Percentiles rank a stretch among this genome's conserved stretches.
Evolutionary conservation across 2,113 vertebrate species (phyloP).

Genomic region (Galbula dea): DNA sequence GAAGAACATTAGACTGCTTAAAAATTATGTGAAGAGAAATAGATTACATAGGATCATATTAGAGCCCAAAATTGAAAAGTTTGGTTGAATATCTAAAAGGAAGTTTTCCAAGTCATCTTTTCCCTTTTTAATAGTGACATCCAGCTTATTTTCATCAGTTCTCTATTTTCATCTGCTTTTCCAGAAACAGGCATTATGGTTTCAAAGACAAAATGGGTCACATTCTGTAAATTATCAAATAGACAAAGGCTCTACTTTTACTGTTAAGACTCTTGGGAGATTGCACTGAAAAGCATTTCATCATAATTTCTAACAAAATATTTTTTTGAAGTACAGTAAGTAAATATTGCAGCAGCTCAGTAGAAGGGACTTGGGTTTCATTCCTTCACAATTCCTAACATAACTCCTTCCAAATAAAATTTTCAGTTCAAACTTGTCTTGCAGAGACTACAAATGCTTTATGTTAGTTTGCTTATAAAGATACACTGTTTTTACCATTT

Average conservation of each 20-base stretch:
- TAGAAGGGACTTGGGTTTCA: background rate
- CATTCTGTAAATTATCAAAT: background rate
- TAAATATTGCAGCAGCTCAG: conserved; percentile 10
- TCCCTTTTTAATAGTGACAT: background rate
- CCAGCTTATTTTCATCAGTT: background rate
- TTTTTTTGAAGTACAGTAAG: background rate
- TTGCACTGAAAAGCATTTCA: background rate
- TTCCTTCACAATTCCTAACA: background rate
- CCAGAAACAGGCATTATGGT: background rate
- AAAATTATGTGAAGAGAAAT: background rate
- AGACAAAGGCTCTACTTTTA: background rate
- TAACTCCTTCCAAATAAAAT: background rate
- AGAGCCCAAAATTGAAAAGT: background rate
- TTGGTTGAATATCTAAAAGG: background rate
- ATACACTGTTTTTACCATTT: background rate
- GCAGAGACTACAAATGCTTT: background rate
- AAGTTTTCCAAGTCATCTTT: background rate
- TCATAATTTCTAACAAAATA: background rate
- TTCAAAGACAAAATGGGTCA: background rate
- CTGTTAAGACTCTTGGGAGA: background rate
- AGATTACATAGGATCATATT: background rate
- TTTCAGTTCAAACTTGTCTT: background rate
- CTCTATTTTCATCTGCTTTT: background rate
- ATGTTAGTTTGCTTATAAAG: background rate
- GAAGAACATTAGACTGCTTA: background rate